phyloP scores from a whole-genome alignment of 2,797 vertebrate species.

The Caiman crocodilus region DNA sequence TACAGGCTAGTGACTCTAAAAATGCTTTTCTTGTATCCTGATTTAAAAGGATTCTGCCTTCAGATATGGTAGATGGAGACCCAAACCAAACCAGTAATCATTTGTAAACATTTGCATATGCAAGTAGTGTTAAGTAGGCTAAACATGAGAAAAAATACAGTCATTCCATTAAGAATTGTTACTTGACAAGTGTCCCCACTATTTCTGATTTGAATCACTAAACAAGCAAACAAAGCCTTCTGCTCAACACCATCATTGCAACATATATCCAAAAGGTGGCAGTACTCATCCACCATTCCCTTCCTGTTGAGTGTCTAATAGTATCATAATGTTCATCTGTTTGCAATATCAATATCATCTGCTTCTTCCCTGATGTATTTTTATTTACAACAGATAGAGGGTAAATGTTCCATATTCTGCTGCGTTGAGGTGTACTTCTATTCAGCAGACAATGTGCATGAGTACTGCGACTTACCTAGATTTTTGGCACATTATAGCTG shows the following conservation, averaged over 20 bases:
- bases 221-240: background rate
- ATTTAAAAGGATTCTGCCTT: background rate
- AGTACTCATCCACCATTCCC: conserved; percentile 66
- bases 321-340: background rate
- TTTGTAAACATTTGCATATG: background rate
- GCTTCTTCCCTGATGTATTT: background rate
- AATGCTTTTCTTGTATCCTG: conserved; percentile 22
- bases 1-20: background rate
- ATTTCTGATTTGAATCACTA: background rate
- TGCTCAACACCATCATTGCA: background rate
- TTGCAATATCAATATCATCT: background rate
- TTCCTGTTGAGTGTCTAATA: background rate
- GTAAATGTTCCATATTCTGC: background rate
- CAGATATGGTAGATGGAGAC: background rate
- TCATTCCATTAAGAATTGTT: background rate
- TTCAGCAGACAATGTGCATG: background rate
- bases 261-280: conserved; percentile 80
- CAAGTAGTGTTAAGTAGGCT: background rate
- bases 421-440: background rate
- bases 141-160: background rate
- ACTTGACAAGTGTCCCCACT: background rate
- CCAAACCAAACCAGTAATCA: background rate
- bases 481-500: background rate
- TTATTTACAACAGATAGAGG: background rate
- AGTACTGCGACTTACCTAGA: background rate